Conservation (phyloP, 2,797 vertebrate species). For the Delichon dasypus region DNA sequence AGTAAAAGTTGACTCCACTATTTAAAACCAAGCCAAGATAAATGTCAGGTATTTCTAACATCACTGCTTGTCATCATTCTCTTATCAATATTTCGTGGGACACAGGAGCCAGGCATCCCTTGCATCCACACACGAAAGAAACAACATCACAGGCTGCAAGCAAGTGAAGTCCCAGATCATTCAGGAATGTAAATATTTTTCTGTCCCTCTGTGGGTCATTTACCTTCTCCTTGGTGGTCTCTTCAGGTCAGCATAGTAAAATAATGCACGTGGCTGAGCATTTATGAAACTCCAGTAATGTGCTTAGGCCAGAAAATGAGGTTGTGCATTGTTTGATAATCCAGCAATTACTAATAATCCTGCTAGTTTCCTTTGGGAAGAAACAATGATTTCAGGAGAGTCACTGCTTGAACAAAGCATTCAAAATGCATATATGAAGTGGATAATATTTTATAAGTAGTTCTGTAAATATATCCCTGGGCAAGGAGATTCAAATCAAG, state of each 20-base stretch:
- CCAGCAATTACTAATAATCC: neutral
- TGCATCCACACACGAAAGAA: neutral
- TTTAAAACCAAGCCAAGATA: neutral
- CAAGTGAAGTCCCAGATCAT: neutral
- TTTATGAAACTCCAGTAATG: neutral
- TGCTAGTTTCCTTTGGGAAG: neutral
- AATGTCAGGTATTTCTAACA: neutral
- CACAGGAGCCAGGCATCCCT: neutral
- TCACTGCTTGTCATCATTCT: neutral
- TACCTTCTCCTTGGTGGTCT: neutral
- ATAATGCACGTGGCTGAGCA: neutral
- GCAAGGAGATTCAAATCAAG: neutral
- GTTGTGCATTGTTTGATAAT: neutral
- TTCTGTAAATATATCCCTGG: neutral
- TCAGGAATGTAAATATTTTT: neutral
- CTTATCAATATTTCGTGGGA: neutral
- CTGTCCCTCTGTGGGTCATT: neutral
- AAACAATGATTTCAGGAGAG: neutral
- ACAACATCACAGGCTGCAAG: neutral
- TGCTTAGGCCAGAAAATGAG: neutral
- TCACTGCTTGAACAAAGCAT: neutral
- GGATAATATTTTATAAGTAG: neutral
- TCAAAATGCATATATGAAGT: neutral
- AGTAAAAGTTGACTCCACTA: neutral
- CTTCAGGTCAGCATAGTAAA: neutral